Conservation (phyloP, 2,888 invertebrate species). For the Mimumesa dahlbomi region DNA sequence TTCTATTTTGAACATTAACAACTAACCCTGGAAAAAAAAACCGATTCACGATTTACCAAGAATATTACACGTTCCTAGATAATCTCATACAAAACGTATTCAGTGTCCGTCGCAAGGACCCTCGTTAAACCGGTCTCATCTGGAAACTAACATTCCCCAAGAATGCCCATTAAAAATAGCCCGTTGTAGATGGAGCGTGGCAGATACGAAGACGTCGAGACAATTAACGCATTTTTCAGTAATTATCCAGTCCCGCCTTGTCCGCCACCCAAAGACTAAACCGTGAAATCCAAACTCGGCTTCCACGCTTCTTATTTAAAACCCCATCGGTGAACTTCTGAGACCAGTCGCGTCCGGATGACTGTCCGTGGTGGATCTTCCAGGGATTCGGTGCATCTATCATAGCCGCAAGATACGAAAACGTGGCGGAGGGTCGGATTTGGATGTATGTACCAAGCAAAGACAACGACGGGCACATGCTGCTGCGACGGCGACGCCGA, state of each 20-base stretch:
- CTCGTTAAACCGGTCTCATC: slow-evolving; percentile 38
- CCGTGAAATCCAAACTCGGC: slow-evolving; percentile 11
- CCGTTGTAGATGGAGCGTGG: slow-evolving; percentile 46
- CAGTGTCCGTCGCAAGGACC: not conserved
- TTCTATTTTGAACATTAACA: no score
- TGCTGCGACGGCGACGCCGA: no score
- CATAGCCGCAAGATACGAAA: not conserved
- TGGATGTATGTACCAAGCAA: not conserved
- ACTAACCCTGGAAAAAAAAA: no score
- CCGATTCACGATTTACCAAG: no score
- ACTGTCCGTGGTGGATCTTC: slow-evolving; percentile 18
- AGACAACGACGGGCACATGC: no score
- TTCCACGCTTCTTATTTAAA: slow-evolving; percentile 20
- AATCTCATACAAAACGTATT: slow-evolving; percentile 3
- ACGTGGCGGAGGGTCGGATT: slow-evolving; percentile 24
- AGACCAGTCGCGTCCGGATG: slow-evolving; percentile 21
- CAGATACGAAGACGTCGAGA: slow-evolving; percentile 45
- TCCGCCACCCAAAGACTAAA: slow-evolving; percentile 23
- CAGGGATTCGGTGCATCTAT: slow-evolving; percentile 18
- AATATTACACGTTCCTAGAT: not conserved
- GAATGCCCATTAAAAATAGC: slow-evolving; percentile 42
- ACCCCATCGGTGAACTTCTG: slow-evolving; percentile 22
- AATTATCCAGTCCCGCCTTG: slow-evolving; percentile 55
- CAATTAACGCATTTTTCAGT: slow-evolving; percentile 67
- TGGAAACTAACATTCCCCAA: slow-evolving; percentile 35